A percentile compares a stretch with the other conserved stretches of the same genome.
Conservation (phyloP, 2,113 vertebrate species). For the Rissa tridactyla region DNA sequence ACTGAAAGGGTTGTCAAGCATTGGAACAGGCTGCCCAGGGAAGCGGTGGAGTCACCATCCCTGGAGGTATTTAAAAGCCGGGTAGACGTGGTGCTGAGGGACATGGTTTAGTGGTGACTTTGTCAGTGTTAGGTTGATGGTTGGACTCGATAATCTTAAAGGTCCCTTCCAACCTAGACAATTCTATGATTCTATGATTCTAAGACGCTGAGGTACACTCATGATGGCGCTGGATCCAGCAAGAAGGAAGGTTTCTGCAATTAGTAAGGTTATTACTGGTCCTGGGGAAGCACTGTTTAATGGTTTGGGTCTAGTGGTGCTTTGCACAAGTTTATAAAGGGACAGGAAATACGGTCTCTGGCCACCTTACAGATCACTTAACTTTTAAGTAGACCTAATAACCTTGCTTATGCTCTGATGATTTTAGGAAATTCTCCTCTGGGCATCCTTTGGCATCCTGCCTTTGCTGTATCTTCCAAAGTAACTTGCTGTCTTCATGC, state of each 20-base stretch:
- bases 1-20: background rate
- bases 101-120: background rate
- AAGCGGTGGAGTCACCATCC: background rate
- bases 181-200: background rate
- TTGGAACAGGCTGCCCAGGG: background rate
- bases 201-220: fast-evolving
- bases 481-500: background rate
- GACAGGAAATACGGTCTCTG: background rate
- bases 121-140: background rate
- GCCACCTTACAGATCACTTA: conserved; percentile 29
- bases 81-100: background rate
- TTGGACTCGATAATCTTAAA: background rate
- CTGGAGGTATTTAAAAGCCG: background rate
- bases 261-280: background rate
- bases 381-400: conserved; percentile 28
- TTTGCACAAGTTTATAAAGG: background rate
- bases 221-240: background rate
- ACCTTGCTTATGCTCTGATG: conserved; percentile 4
- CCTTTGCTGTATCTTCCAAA: background rate
- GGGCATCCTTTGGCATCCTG: background rate
- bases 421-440: conserved; percentile 15
- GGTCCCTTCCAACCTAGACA: background rate
- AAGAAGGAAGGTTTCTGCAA: background rate
- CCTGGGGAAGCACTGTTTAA: background rate
- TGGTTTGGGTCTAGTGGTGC: background rate